Conservation (phyloP, 2,888 invertebrate species). For the Parthenolecanium corni region DNA sequence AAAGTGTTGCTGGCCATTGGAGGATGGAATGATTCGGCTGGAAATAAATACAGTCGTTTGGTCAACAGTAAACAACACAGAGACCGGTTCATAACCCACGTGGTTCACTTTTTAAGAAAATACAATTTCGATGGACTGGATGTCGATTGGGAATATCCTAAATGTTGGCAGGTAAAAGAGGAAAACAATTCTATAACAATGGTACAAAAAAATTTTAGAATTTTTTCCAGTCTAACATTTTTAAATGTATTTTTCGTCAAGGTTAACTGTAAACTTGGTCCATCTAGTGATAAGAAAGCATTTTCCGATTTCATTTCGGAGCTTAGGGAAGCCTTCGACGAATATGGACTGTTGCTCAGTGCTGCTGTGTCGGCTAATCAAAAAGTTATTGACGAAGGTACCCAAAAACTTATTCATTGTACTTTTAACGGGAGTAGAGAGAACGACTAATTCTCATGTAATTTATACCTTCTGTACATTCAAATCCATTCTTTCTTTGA, state of each 20-base stretch:
- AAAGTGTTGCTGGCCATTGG: slow-evolving; percentile 64
- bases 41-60: slow-evolving; percentile 73
- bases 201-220: neutral
- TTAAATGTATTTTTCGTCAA: slow-evolving; percentile 35
- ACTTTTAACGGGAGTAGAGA: too few relatives aligned
- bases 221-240: neutral
- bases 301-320: slow-evolving; percentile 66
- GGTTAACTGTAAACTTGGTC: slow-evolving; percentile 73
- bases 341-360: slow-evolving; percentile 60
- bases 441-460: too few relatives aligned
- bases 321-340: slow-evolving; percentile 56
- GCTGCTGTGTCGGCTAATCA: slow-evolving; percentile 78
- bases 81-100: slow-evolving; percentile 59
- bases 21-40: slow-evolving; percentile 90
- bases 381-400: slow-evolving; percentile 63
- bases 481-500: too few relatives aligned
- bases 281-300: slow-evolving; percentile 63
- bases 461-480: too few relatives aligned
- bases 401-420: neutral
- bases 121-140: slow-evolving; percentile 83
- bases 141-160: slow-evolving; percentile 89
- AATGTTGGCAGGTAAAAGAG: slow-evolving; percentile 62
- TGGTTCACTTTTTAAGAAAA: slow-evolving; percentile 62
- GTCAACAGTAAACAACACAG: slow-evolving; percentile 62
- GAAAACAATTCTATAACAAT: neutral